Conservation (phyloP, 2,888 invertebrate species). For the Drosophila histrio region DNA sequence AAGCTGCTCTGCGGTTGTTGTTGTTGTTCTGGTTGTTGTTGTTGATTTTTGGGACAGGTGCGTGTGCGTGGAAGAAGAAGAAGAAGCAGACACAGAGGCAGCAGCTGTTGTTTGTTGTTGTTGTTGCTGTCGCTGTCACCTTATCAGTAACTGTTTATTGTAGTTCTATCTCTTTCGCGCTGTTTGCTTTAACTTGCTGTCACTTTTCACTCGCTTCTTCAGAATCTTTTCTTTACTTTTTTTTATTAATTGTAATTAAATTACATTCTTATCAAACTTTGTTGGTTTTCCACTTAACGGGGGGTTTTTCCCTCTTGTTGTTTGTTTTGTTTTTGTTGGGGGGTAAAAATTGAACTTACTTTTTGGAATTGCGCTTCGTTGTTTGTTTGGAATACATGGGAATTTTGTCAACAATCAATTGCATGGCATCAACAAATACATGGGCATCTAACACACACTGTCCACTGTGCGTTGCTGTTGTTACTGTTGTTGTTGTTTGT, state of each 20-base stretch:
- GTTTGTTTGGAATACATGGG: constrained; percentile 85
- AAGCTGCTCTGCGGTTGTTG: constrained; percentile 31
- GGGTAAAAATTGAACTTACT: constrained; percentile 75
- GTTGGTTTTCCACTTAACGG: constrained; percentile 13
- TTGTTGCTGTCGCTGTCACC: constrained; percentile 31
- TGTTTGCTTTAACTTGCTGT: constrained; percentile 12
- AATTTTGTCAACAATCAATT: constrained; percentile 84
- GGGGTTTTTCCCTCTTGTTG: constrained; percentile 9
- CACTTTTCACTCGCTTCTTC: constrained; percentile 34
- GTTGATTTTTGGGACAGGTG: constrained; percentile 47
- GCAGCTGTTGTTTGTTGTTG: constrained; percentile 39
- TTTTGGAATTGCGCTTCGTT: constrained; percentile 84
- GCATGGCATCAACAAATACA: constrained; percentile 82
- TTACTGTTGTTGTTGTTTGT: constrained; percentile 37
- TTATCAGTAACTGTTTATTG: constrained; percentile 47
- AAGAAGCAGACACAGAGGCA: constrained; percentile 29
- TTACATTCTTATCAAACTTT: not conserved
- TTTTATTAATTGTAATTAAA: constrained; percentile 10
- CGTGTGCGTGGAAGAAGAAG: constrained; percentile 16
- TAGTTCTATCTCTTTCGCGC: constrained; percentile 13
- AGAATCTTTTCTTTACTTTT: not conserved
- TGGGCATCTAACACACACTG: constrained; percentile 62
- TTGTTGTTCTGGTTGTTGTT: constrained; percentile 39
- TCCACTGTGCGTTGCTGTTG: constrained; percentile 40
- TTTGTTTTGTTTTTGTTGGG: not conserved